Conservation (phyloP, 2,797 vertebrate species). For the Zenarchopterus dispar region DNA sequence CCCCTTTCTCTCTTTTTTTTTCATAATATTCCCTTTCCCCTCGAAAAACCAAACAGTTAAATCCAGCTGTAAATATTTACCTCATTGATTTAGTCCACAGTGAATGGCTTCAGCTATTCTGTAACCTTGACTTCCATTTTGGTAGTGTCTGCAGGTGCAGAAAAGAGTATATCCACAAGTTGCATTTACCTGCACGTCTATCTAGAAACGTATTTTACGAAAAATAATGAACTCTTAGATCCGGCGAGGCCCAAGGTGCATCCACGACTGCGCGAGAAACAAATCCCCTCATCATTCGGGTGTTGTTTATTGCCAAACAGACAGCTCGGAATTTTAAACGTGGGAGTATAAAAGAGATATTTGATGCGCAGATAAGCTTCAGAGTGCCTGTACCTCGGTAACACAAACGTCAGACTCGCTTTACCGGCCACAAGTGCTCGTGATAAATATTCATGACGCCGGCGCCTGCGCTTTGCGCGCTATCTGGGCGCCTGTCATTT, state of each 20-base stretch:
- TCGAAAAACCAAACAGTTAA: conserved; percentile 39
- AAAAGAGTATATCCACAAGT: no score
- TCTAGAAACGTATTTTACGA: no score
- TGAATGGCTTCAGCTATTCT: conserved; percentile 50
- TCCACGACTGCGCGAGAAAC: conserved; percentile 5
- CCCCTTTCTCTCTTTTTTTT: no score
- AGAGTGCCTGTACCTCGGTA: conserved; percentile 58
- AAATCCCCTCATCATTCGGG: neutral
- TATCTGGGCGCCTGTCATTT: conserved; percentile 67
- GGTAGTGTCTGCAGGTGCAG: conserved; percentile 16
- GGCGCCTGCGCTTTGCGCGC: conserved; percentile 62
- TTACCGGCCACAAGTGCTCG: conserved; percentile 73
- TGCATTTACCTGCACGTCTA: no score
- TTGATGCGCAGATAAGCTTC: conserved; percentile 47
- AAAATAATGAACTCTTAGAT: no score
- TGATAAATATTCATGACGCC: conserved; percentile 75
- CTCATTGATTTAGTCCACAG: conserved; percentile 53
- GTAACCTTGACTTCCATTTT: conserved; percentile 33
- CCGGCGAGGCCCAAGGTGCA: no score
- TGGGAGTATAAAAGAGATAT: conserved; percentile 24
- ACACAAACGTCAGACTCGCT: conserved; percentile 69
- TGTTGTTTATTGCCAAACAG: conserved; percentile 1
- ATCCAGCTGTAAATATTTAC: conserved; percentile 48
- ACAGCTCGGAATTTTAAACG: conserved; percentile 16
- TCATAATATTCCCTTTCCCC: no score